phyloP scores from a whole-genome alignment of 2,888 invertebrate genomes.

The Resseliella maxima region DNA sequence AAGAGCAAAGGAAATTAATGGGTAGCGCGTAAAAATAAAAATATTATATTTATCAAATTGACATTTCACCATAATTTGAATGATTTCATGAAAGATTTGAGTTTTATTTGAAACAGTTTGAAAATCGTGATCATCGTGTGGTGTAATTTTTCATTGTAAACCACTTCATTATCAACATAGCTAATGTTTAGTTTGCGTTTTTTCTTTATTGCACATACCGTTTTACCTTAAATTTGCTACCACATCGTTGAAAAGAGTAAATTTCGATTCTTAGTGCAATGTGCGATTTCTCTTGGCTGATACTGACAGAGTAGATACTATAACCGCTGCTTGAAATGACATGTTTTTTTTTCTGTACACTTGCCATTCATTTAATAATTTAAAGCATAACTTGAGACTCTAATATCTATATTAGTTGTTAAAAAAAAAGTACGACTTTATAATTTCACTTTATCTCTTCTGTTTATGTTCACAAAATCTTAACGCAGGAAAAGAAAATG shows the following conservation, averaged over 20 bases:
- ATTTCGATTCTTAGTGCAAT: background rate
- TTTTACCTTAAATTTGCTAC: background rate
- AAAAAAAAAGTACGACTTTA: background rate
- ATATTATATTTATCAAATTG: background rate
- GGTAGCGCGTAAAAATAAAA: background rate
- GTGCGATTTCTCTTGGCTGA: background rate
- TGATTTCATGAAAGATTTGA: background rate
- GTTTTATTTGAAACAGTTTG: background rate
- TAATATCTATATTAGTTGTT: conserved; percentile 6
- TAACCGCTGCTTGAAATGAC: conserved; percentile 11
- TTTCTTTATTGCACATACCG: background rate
- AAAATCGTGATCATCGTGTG: background rate
- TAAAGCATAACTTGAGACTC: background rate
- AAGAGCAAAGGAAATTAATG: background rate
- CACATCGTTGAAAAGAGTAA: background rate
- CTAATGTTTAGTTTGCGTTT: background rate
- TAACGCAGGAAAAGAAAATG: background rate
- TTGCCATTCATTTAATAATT: conserved; percentile 33
- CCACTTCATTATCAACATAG: conserved; percentile 22
- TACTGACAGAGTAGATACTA: conserved; percentile 10
- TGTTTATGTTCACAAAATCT: background rate
- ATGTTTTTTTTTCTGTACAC: background rate
- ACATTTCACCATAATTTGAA: background rate
- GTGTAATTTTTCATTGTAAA: background rate
- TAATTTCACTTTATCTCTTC: conserved; percentile 37